Evolutionary conservation across 2,888 invertebrate species (phyloP), one percentile per base, ranked within the genome.

Genomic region (Linnaemya vulpina): DNA sequence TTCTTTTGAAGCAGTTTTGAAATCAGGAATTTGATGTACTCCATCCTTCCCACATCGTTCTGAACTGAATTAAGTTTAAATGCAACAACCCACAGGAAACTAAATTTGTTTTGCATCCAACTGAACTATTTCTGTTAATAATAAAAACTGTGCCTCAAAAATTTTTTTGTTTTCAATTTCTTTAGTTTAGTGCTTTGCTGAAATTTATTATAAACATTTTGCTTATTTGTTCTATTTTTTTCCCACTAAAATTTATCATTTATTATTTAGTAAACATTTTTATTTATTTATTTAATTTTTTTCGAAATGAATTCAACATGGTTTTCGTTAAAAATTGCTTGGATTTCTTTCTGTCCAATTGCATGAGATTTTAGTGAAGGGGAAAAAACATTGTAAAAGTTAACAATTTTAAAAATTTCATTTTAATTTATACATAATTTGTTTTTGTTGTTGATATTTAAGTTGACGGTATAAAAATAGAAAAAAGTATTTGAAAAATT

Each of bases 381-480:
- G 46, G 22, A 49, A 17, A 43, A 63, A 22, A 22, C 15, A 22
- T 15, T 58, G 35, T 49, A 25, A 53, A 55, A 49, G 15, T 67
- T 51, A 17, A 22, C 17, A 55, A 3, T 53, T 17, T 68, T 15
- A 38, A 51, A 53, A 71, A 53, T 40, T 60, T 43, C 13, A 77
- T 70, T 77, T 75, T 53, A 71, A 63, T 82, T 65, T 46, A 70
- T 68, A 65, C 67, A 60, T 49, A 22, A 58, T 5, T 75, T 60
- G 0, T 71, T 84, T 43, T 53, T 81, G 70, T 62, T 53, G 55
- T 65, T 71, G 55, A 49, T 76, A 58, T 76, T 77, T 76, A 30
- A 76, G 62, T 82, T 67, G 82, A 83, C 90, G 91, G 91, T 91
- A 91, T 91, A 91, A 91, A 91, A 91, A 91, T 91, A 91, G 91